A percentile compares a stretch with the other conserved stretches of the same genome.
These are phyloP conservation scores for Lithophane leautieri DNA, from an alignment of 2,888 invertebrate genomes.

Conservation along the genomic window DNA sequence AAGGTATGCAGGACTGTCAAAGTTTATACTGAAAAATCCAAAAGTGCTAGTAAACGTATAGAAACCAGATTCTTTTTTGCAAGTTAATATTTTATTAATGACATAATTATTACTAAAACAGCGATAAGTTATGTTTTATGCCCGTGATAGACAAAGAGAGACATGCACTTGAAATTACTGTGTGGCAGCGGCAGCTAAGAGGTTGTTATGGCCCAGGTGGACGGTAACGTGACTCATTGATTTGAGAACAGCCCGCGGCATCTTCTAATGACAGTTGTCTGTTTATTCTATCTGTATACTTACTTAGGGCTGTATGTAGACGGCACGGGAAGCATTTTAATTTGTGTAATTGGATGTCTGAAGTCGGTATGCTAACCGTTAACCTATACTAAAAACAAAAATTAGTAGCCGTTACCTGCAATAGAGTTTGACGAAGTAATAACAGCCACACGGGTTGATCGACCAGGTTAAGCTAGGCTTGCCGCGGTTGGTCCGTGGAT, in stretches of 20 bases:
- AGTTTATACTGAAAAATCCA: background rate
- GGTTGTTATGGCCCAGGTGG: conserved; percentile 44
- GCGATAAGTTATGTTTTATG: conserved; percentile 14
- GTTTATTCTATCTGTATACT: conserved; percentile 47
- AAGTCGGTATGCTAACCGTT: background rate
- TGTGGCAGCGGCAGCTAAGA: conserved; percentile 36
- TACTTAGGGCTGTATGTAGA: conserved; percentile 23
- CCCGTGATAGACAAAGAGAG: conserved; percentile 10
- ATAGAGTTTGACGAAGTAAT: no score
- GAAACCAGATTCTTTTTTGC: conserved; percentile 13
- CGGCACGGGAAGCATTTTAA: conserved; percentile 39
- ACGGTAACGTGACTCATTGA: conserved; percentile 62
- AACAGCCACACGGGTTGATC: no score
- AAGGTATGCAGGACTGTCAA: background rate
- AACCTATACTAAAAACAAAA: background rate
- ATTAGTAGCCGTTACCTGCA: no score
- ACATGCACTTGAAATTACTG: conserved; percentile 48
- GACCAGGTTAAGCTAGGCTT: no score
- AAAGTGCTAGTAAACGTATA: background rate
- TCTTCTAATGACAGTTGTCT: conserved; percentile 53
- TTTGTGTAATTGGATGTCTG: conserved; percentile 43
- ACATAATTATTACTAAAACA: conserved; percentile 22
- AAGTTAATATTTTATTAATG: conserved; percentile 1
- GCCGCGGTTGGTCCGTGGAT: no score
- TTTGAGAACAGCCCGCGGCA: conserved; percentile 57